Base-by-base conservation (phyloP, 2,113 vertebrate genomes). In the Hemicordylus capensis region DNA sequence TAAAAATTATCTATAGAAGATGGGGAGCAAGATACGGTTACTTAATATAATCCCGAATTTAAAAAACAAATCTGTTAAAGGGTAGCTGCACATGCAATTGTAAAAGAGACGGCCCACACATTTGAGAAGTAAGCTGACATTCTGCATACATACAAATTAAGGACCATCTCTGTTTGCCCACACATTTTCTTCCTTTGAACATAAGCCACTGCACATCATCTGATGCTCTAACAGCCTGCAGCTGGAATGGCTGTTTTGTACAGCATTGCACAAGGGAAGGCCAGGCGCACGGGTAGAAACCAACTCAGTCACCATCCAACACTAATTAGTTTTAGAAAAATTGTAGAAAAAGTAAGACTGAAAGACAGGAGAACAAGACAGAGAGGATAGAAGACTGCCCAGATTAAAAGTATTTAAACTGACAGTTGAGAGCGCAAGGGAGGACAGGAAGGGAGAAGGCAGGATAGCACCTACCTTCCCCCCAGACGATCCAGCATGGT, bases 31-130 rank as follows among this genome's bases (percentile, higher is more conserved):
- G 58, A 9, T 61, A 26, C 26, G 51, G 58, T 70, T 3, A 69
- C 66, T 66, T 1, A 79, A 87, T 75, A 85, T 89, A 88, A 88
- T 7, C 58, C 1, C 72, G 89, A 24, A 91, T 58, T 74, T 66
- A 91, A 92, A 2, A 75, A 59, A 87, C 51, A 84, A 2, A 11
- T 85, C 73, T 86, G 84, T 58, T 48, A 12, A 2, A 9, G 17
- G 42, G 83, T 44, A 66, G 81, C 56, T 85, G 28, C 12, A 76
- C 28, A 44, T 12, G 84, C n/a, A 63, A 76, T 24, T 81, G 39
- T 1, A 80, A 31, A 51, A 63, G 76, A 76, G 15, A 59, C 24
- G 3, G 76, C 66, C 76, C 75, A 59, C 42, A n/a, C 73, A 3
- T 73, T 86, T 76, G 0, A 0, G 37, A 1, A 89, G 48, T 42